A percentile compares a stretch with the other conserved stretches of the same genome.
Evolutionary conservation across 1,140 invertebrate species (phyloP).

Genomic region (Pissodes strobi): DNA sequence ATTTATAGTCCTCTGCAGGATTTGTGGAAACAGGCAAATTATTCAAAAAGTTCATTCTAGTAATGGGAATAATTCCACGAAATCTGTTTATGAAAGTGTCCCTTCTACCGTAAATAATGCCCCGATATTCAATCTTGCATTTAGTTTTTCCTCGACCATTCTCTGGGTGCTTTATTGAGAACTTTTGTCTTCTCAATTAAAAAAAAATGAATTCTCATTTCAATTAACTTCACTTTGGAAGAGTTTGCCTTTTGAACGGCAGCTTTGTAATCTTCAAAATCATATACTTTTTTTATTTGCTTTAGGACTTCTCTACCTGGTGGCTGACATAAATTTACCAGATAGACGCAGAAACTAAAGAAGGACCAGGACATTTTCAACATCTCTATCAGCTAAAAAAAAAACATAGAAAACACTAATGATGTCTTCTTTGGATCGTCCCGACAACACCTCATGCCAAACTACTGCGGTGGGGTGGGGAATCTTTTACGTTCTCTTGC

Average conservation of each 20-base stretch:
- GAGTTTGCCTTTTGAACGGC: conserved; percentile 4
- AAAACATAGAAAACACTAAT: conserved; percentile 43
- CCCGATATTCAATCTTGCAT: neutral
- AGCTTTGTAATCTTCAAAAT: conserved; percentile 48
- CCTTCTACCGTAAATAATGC: too few relatives aligned
- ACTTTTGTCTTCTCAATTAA: neutral
- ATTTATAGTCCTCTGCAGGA: too few relatives aligned
- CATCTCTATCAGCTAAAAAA: conserved; percentile 35
- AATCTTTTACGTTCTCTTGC: conserved; percentile 30
- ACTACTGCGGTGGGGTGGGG: conserved; percentile 36
- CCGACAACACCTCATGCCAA: conserved; percentile 42
- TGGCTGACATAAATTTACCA: conserved; percentile 32
- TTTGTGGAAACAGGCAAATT: too few relatives aligned
- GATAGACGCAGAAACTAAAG: conserved; percentile 8
- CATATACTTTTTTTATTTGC: conserved; percentile 42
- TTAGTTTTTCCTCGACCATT: too few relatives aligned
- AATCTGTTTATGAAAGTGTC: too few relatives aligned
- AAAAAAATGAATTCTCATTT: neutral
- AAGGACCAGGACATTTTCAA: conserved; percentile 32
- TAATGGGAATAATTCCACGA: too few relatives aligned
- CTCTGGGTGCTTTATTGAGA: too few relatives aligned
- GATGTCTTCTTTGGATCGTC: conserved; percentile 42
- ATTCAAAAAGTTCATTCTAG: too few relatives aligned
- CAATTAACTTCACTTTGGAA: conserved; percentile 5
- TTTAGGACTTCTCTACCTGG: conserved; percentile 42